Percentiles rank a stretch among this genome's conserved stretches.
Evolutionary conservation across 2,113 vertebrate species (phyloP).

Genomic region (Ptychochromis oligacanthus): DNA sequence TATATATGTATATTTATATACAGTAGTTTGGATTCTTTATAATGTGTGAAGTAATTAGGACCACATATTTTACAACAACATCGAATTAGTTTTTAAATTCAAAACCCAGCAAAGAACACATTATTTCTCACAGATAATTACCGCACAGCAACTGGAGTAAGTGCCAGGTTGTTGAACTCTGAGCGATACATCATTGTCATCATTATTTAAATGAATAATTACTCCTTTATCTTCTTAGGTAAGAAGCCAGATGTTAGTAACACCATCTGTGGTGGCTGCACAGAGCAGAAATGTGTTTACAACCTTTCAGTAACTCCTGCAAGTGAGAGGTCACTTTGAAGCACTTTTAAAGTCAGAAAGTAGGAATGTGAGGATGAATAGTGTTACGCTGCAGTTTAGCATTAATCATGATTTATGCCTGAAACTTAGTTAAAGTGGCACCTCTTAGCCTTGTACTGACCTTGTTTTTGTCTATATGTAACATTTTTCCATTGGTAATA

Average conservation of each 20-base stretch:
- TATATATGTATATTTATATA: no score
- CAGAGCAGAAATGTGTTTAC: background rate
- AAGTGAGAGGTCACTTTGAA: constrained; percentile 1
- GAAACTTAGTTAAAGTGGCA: constrained; percentile 7
- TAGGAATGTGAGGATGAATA: background rate
- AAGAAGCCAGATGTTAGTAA: constrained; percentile 8
- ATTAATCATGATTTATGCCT: background rate
- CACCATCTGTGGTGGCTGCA: background rate
- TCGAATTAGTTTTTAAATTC: background rate
- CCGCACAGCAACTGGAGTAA: background rate
- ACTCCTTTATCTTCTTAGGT: constrained; percentile 4
- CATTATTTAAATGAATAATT: constrained; percentile 20
- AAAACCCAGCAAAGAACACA: background rate
- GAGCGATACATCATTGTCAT: constrained; percentile 29
- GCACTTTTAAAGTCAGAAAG: background rate
- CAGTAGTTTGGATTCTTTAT: background rate
- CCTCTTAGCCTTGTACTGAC: background rate
- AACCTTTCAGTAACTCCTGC: background rate
- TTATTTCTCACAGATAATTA: constrained; percentile 4
- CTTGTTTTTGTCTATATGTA: constrained; percentile 3
- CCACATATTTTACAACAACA: background rate
- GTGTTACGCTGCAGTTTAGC: background rate
- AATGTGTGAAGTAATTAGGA: background rate
- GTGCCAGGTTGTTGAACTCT: background rate
- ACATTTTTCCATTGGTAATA: background rate